Conservation (phyloP, 1,140 invertebrate species). For the Drosophila ambigua region DNA sequence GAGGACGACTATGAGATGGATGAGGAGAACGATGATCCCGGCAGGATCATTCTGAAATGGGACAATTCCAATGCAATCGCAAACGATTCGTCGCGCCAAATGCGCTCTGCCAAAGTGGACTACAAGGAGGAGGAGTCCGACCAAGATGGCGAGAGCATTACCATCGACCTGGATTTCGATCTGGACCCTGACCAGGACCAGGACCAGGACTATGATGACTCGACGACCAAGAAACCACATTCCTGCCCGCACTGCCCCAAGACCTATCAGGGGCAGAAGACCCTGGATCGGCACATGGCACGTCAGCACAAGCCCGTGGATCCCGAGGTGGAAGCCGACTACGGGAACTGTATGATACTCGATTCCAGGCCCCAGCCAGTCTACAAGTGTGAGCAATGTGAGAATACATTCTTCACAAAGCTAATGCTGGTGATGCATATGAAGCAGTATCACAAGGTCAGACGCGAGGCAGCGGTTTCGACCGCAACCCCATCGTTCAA, state of each 20-base stretch:
- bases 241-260: constrained; percentile 53
- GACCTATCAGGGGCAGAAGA: constrained; percentile 56
- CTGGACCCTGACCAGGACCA: background rate
- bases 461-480: background rate
- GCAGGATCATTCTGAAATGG: constrained; percentile 60
- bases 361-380: constrained; percentile 13
- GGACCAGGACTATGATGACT: background rate
- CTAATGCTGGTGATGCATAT: constrained; percentile 57
- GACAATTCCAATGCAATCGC: background rate
- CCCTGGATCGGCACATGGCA: constrained; percentile 50
- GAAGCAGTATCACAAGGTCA: constrained; percentile 56
- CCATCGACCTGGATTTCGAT: constrained; percentile 10
- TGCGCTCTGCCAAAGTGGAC: constrained; percentile 47
- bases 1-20: constrained; percentile 19
- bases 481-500: constrained; percentile 23
- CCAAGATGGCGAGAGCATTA: constrained; percentile 8
- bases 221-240: constrained; percentile 14
- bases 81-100: constrained; percentile 34
- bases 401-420: constrained; percentile 59
- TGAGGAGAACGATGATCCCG: constrained; percentile 19
- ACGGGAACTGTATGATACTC: constrained; percentile 24
- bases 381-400: constrained; percentile 66
- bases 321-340: constrained; percentile 38
- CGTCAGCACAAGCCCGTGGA: constrained; percentile 49
- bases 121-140: constrained; percentile 66